Percentiles rank a stretch among this genome's conserved stretches.
Conservation (phyloP, 2,113 vertebrate genomes). For the Tonatia bakeri region DNA sequence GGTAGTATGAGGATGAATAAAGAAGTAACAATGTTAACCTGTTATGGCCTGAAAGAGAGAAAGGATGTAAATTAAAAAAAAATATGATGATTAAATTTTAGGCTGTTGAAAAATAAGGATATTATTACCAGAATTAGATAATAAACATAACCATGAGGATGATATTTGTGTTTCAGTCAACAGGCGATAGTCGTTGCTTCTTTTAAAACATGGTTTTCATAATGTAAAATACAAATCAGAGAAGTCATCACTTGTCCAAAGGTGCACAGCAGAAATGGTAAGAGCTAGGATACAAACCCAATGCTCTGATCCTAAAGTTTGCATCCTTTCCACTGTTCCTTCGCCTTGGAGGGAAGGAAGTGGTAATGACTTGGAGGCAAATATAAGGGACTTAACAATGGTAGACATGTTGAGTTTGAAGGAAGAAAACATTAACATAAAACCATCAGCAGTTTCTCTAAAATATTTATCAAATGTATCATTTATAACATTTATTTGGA, state of each 20-base stretch:
- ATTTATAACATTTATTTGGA: conserved; percentile 15
- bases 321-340: neutral
- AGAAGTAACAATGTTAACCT: neutral
- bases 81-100: neutral
- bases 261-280: neutral
- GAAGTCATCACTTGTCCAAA: neutral
- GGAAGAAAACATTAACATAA: neutral
- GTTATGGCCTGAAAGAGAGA: neutral
- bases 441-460: neutral
- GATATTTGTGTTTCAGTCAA: neutral
- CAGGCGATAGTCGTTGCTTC: neutral
- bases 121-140: neutral
- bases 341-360: neutral
- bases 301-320: neutral
- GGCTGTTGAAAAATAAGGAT: neutral
- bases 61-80: neutral
- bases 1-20: neutral
- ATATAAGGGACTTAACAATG: neutral
- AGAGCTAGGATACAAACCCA: neutral
- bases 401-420: neutral
- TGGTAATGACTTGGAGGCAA: neutral
- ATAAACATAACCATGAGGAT: neutral
- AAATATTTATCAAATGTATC: neutral
- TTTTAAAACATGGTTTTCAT: neutral
- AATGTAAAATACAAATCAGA: neutral